These are phyloP conservation scores for Pegea sp. DNA, from an alignment of 23 tunicate species.

Conservation along the genomic window DNA sequence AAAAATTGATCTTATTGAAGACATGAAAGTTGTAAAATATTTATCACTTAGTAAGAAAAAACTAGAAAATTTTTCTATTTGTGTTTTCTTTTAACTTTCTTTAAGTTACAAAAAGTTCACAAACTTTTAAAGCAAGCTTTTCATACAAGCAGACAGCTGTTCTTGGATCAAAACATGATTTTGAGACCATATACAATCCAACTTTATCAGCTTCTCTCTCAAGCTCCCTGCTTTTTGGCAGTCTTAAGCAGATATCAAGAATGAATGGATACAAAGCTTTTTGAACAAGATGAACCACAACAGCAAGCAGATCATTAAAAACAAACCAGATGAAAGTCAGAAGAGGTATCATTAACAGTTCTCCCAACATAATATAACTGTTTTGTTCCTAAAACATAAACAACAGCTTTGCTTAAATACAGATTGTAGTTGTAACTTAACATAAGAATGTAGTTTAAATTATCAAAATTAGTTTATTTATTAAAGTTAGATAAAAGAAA, in stretches of 20 bases:
- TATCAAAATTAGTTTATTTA: neutral
- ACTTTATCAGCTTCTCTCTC: slow-evolving; percentile 85
- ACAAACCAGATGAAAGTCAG: slow-evolving; percentile 67
- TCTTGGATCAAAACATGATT: slow-evolving; percentile 85
- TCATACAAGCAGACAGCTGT: slow-evolving; percentile 75
- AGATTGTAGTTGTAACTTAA: neutral
- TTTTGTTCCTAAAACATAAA: slow-evolving; percentile 54
- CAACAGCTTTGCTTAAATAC: no score
- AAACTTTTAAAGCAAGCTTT: slow-evolving; percentile 45
- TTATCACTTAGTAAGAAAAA: no score
- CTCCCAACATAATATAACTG: slow-evolving; percentile 62
- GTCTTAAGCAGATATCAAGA: slow-evolving; percentile 55
- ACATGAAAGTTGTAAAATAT: no score
- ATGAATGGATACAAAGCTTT: slow-evolving; percentile 22
- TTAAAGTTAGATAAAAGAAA: neutral
- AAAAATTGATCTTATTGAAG: no score
- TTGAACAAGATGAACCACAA: slow-evolving; percentile 23
- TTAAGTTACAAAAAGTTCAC: neutral
- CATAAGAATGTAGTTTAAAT: neutral
- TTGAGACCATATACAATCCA: slow-evolving; percentile 35
- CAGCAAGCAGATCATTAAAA: slow-evolving; percentile 63
- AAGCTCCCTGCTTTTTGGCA: slow-evolving; percentile 55
- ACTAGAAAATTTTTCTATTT: no score
- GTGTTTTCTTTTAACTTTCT: no score
- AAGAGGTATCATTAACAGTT: slow-evolving; percentile 40